Conservation (phyloP, 2,113 vertebrate genomes). For the Osmerus eperlanus region DNA sequence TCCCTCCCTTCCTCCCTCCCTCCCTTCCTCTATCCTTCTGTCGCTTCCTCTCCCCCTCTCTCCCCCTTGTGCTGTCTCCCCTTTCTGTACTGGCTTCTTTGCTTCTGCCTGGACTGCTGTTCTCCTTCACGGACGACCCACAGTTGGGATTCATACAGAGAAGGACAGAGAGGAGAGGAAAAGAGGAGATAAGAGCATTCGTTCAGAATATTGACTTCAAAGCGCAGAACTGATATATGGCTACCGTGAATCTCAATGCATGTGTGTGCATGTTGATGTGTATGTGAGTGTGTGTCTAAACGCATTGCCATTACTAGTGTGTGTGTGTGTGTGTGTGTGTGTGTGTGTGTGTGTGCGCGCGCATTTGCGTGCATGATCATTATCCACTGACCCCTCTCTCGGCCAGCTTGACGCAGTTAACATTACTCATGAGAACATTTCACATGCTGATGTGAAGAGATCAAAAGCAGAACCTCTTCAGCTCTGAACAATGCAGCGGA, state of each 20-base stretch:
- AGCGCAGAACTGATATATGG: constrained; percentile 42
- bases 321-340: constrained; percentile 5
- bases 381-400: constrained; percentile 61
- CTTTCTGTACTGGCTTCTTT: not conserved
- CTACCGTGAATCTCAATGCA: constrained; percentile 40
- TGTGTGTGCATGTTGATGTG: constrained; percentile 6
- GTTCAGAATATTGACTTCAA: constrained; percentile 42
- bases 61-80: not conserved
- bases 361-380: constrained; percentile 53
- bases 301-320: not conserved
- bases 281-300: constrained; percentile 1
- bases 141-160: constrained; percentile 14
- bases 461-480: constrained; percentile 30
- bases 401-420: constrained; percentile 26
- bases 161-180: not conserved
- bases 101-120: too few relatives aligned
- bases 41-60: constrained; percentile 10
- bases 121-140: not conserved
- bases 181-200: constrained; percentile 38
- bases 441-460: constrained; percentile 42
- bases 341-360: constrained; percentile 4
- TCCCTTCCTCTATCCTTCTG: constrained; percentile 14
- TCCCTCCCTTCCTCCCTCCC: constrained; percentile 13
- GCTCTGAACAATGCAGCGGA: constrained; percentile 48
- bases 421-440: constrained; percentile 51